phyloP scores from a whole-genome alignment of 1,140 invertebrate species.

The Drosophila sp. region DNA sequence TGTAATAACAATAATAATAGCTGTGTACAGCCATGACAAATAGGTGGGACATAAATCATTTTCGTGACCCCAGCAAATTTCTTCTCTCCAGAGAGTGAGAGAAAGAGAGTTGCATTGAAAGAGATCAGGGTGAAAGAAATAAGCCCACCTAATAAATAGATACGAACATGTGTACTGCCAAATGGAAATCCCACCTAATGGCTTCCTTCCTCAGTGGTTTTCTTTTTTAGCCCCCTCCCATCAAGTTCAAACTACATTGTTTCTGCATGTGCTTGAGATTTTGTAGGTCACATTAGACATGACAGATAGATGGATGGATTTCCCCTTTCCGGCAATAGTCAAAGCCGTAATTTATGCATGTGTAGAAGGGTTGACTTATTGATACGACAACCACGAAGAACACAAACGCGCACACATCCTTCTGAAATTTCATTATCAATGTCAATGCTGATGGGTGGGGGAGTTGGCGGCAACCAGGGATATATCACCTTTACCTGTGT shows the following conservation, averaged over 20 bases:
- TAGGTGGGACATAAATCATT: conserved; percentile 10
- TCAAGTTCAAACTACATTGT: conserved; percentile 29
- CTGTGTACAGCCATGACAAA: neutral
- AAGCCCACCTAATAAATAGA: conserved; percentile 1
- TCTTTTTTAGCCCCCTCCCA: neutral
- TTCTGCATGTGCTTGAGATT: conserved; percentile 19
- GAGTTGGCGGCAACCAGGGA: neutral
- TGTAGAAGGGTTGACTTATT: conserved; percentile 48
- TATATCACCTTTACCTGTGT: conserved; percentile 21
- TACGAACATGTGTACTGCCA: neutral
- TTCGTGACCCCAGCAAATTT: conserved; percentile 4
- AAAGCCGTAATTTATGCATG: conserved; percentile 55
- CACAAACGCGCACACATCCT: conserved; percentile 19
- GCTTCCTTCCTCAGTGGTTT: conserved; percentile 9
- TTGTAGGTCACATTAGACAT: conserved; percentile 40
- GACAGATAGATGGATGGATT: conserved; percentile 54
- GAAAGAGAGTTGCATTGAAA: conserved; percentile 1
- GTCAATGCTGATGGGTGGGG: conserved; percentile 52
- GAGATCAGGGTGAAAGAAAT: conserved; percentile 2
- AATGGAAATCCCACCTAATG: conserved; percentile 14
- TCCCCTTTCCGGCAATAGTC: conserved; percentile 19
- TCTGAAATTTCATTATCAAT: conserved; percentile 76
- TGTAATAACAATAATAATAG: conserved; percentile 3
- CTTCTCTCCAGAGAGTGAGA: neutral
- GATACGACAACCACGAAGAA: conserved; percentile 43